Conservation (phyloP, 2,797 vertebrate genomes). For the Orestias chungarensis region DNA sequence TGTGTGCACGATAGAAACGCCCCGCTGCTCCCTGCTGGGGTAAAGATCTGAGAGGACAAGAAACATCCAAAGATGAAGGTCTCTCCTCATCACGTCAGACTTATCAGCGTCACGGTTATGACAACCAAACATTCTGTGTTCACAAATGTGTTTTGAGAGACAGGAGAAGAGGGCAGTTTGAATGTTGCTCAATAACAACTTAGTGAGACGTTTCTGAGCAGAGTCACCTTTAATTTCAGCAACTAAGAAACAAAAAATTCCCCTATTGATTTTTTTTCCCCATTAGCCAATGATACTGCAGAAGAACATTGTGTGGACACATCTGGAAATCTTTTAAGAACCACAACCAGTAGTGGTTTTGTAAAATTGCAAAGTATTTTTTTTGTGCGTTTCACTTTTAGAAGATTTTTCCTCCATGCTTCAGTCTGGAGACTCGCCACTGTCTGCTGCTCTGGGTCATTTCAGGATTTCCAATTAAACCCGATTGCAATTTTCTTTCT, state of each 20-base stretch:
- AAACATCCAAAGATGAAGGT: not conserved
- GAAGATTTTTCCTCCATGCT: conserved; percentile 11
- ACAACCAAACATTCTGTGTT: conserved; percentile 34
- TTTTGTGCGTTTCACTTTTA: conserved; percentile 14
- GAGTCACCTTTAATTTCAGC: not conserved
- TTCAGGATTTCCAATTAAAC: not conserved
- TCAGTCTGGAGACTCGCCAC: conserved; percentile 17
- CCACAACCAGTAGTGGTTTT: conserved; percentile 31
- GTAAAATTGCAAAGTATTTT: conserved; percentile 26
- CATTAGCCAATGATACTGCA: not conserved
- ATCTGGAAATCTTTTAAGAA: conserved; percentile 49
- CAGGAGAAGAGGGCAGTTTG: conserved; percentile 4
- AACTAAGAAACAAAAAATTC: conserved; percentile 5
- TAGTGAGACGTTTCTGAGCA: not conserved
- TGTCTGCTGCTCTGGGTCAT: conserved; percentile 19
- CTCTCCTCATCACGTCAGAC: conserved; percentile 44
- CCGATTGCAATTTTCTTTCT: not conserved
- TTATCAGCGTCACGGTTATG: conserved; percentile 48
- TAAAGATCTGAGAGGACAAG: conserved; percentile 9
- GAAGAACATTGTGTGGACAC: conserved; percentile 8
- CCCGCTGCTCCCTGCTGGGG: not conserved
- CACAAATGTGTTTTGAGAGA: not conserved
- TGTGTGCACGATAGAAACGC: conserved; percentile 20
- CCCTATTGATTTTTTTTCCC: not conserved
- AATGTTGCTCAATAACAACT: conserved; percentile 1